These are phyloP conservation scores for Schizotus pectinicornis DNA, from an alignment of 2,888 invertebrate genomes.

Conservation along the genomic window DNA sequence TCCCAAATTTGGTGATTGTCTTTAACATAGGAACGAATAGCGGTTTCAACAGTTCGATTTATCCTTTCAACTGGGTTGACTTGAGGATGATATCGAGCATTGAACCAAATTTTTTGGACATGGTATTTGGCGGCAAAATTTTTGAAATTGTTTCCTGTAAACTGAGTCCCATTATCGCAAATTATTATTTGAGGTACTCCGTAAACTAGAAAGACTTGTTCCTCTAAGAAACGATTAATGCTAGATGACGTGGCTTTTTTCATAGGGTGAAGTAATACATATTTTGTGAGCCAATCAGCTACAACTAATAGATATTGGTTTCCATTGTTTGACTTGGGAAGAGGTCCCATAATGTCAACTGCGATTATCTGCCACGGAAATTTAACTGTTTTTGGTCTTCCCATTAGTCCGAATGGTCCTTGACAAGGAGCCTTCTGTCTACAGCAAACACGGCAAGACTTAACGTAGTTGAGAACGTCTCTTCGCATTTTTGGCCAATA, in stretches of 20 bases:
- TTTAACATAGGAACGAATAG: constrained; percentile 39
- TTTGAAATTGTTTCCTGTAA: constrained; percentile 17
- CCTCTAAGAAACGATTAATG: constrained; percentile 14
- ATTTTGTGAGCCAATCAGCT: constrained; percentile 16
- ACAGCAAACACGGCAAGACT: neutral
- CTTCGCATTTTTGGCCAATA: constrained; percentile 2
- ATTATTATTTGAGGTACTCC: constrained; percentile 33
- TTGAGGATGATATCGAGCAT: constrained; percentile 45
- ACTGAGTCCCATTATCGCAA: constrained; percentile 34
- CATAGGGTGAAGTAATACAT: constrained; percentile 8
- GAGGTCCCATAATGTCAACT: constrained; percentile 9
- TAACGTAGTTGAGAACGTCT: neutral
- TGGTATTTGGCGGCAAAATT: constrained; percentile 17
- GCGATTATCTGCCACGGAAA: neutral
- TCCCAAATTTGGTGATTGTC: constrained; percentile 37
- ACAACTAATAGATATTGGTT: constrained; percentile 11
- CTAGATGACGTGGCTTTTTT: neutral
- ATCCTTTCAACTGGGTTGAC: constrained; percentile 46
- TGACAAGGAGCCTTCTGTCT: neutral
- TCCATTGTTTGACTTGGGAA: constrained; percentile 9
- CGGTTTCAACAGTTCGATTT: constrained; percentile 43
- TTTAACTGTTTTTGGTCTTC: too few relatives aligned
- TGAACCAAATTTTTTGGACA: constrained; percentile 31
- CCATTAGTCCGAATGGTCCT: constrained; percentile 1
- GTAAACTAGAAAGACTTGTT: constrained; percentile 12